Evolutionary conservation across 1,140 invertebrate species (phyloP), one percentile per base, ranked within the genome.

Genomic region (Xylocopa sonorina): DNA sequence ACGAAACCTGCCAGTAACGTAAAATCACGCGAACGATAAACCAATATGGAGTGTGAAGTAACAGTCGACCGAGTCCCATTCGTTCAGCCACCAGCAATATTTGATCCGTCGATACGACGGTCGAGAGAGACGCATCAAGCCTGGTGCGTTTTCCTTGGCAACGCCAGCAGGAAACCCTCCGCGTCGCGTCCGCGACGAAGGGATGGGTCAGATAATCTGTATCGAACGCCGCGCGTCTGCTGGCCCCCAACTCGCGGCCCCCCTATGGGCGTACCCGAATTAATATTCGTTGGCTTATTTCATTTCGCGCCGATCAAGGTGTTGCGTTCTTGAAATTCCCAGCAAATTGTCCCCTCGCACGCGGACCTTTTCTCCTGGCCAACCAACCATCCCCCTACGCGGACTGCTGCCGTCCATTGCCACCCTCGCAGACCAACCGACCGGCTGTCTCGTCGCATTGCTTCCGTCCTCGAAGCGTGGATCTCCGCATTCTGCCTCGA

Each of bases 251-350:
- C n/a, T n/a, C n/a, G n/a, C n/a, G n/a, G n/a, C n/a, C n/a, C 67
- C 48, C 32, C 24, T 57, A 38, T 55, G 58, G 69, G 69, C 69
- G 77, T 82, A 74, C 55, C 67, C 74, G 77, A 87, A 87, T 88
- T 87, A 88, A 88, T 88, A 88, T 88, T 87, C 84, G 76, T 88
- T 86, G 86, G 79, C 81, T 88, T 86, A 88, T 88, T 88, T 87
- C 87, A 88, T 88, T 87, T 84, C 82, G 81, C 62, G 79, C 72
- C 81, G 87, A 87, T 87, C 84, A 67, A 80, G 80, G 78, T 83
- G 82, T 85, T 86, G 83, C 87, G 83, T 88, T 89, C 88, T 79
- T 80, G 53, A 74, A 83, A 89, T 89, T 84, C 77, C 64, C 74
- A n/a, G 80, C 80, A 87, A 85, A 87, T 89, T 87, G 87, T 88